Conservation (phyloP, 2,113 vertebrate species). For the Limnothrissa miodon region DNA sequence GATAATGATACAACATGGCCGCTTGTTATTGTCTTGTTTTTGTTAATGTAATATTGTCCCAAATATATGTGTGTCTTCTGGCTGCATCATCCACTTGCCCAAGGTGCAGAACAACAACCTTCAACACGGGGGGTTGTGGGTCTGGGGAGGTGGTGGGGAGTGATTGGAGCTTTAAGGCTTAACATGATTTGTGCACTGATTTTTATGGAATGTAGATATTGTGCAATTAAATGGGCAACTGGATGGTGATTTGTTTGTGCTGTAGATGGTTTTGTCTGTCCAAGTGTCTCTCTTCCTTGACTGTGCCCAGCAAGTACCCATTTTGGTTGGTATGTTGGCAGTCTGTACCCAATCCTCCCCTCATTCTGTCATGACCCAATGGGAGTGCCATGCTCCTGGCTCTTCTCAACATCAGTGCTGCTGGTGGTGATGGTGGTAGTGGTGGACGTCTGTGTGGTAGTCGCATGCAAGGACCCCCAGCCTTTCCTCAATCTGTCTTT, state of each 20-base stretch:
- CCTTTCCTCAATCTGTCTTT: neutral
- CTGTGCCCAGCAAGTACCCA: neutral
- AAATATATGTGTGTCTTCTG: neutral
- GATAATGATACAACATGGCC: conserved; percentile 66
- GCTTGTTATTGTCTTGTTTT: conserved; percentile 41
- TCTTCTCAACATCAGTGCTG: conserved; percentile 52
- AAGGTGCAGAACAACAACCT: neutral
- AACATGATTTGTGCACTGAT: neutral
- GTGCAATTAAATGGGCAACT: neutral
- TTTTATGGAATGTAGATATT: neutral
- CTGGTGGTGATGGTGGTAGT: neutral
- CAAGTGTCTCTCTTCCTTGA: conserved; percentile 37
- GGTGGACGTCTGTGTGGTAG: neutral
- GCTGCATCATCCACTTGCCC: neutral
- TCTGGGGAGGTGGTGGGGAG: too few relatives aligned
- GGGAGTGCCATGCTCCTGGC: neutral
- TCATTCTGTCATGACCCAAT: conserved; percentile 13
- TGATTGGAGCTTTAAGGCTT: too few relatives aligned
- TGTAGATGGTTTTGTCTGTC: conserved; percentile 19
- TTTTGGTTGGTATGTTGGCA: neutral
- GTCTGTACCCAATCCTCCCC: neutral
- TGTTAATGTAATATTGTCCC: too few relatives aligned
- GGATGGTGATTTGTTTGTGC: neutral
- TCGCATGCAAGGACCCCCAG: neutral
- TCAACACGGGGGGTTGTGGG: too few relatives aligned